Conservation (phyloP, 2,888 invertebrate genomes). For the Melanostoma scalare region DNA sequence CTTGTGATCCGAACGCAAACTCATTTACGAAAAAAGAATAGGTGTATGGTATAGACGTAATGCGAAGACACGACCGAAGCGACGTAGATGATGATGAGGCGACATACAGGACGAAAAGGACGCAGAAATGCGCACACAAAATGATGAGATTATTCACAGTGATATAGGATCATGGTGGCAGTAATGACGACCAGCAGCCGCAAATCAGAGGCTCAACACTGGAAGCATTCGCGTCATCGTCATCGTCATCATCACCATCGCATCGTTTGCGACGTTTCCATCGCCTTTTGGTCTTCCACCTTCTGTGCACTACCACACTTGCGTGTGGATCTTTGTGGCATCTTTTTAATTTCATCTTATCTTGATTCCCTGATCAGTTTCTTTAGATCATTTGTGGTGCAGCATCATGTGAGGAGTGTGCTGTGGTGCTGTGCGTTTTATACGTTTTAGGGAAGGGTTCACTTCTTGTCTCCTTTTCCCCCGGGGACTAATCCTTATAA, state of each 20-base stretch:
- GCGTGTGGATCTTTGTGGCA: slow-evolving; percentile 61
- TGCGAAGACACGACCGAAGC: slow-evolving; percentile 2
- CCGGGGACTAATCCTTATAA: slow-evolving; percentile 7
- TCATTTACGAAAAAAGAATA: slow-evolving; percentile 49
- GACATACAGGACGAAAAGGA: slow-evolving; percentile 66
- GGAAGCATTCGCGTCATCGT: slow-evolving; percentile 67
- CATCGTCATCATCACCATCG: slow-evolving; percentile 46
- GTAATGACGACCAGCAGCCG: slow-evolving; percentile 61
- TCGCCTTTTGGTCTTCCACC: background rate
- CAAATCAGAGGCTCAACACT: slow-evolving; percentile 47
- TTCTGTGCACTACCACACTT: slow-evolving; percentile 11
- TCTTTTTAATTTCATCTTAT: slow-evolving; percentile 68
- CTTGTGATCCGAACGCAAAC: slow-evolving; percentile 60
- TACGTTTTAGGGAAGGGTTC: background rate
- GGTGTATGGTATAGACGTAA: background rate
- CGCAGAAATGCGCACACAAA: slow-evolving; percentile 68
- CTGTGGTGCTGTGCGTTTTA: slow-evolving; percentile 45
- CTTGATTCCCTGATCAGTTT: slow-evolving; percentile 68
- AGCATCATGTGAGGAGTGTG: background rate
- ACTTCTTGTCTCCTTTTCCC: background rate
- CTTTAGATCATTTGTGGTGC: slow-evolving; percentile 54
- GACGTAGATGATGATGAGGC: slow-evolving; percentile 29
- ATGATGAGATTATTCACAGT: slow-evolving; percentile 69
- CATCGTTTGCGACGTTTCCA: background rate
- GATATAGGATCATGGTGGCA: slow-evolving; percentile 65